These are phyloP conservation scores for Sylvicola cinctus DNA, from an alignment of 2,888 invertebrate species.

Conservation along the genomic window DNA sequence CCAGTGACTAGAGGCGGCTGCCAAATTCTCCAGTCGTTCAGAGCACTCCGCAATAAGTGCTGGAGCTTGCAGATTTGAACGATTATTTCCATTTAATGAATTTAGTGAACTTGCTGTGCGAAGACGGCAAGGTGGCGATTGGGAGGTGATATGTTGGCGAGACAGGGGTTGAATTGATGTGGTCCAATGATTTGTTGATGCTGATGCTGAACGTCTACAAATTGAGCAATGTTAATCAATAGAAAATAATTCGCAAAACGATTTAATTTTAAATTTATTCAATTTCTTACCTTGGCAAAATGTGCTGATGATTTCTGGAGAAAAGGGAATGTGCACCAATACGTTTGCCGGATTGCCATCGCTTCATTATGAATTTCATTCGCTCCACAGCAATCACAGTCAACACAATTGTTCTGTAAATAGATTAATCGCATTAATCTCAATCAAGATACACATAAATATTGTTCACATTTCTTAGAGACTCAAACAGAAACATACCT, in stretches of 20 bases:
- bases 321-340: slow-evolving; percentile 29
- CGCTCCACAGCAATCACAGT: slow-evolving; percentile 36
- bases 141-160: not conserved
- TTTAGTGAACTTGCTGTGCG: slow-evolving; percentile 4
- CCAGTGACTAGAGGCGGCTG: not conserved
- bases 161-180: slow-evolving; percentile 2
- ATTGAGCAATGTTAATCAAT: not conserved
- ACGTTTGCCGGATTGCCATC: slow-evolving; percentile 39
- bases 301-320: slow-evolving; percentile 1
- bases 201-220: slow-evolving; percentile 7
- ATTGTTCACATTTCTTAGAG: not conserved
- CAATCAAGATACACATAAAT: not conserved
- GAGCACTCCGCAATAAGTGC: slow-evolving; percentile 10
- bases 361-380: slow-evolving; percentile 41
- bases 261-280: not conserved
- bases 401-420: slow-evolving; percentile 31
- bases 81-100: no score
- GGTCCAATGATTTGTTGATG: slow-evolving; percentile 7
- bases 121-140: slow-evolving; percentile 12
- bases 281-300: slow-evolving; percentile 3
- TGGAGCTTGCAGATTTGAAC: slow-evolving; percentile 9
- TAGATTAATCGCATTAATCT: slow-evolving; percentile 5
- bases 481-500: slow-evolving; percentile 15
- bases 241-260: not conserved
- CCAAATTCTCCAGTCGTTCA: slow-evolving; percentile 4